A percentile compares a stretch with the other conserved stretches of the same genome.
phyloP scores from a whole-genome alignment of 1,140 invertebrate species.

The Nilaparvata lugens region DNA sequence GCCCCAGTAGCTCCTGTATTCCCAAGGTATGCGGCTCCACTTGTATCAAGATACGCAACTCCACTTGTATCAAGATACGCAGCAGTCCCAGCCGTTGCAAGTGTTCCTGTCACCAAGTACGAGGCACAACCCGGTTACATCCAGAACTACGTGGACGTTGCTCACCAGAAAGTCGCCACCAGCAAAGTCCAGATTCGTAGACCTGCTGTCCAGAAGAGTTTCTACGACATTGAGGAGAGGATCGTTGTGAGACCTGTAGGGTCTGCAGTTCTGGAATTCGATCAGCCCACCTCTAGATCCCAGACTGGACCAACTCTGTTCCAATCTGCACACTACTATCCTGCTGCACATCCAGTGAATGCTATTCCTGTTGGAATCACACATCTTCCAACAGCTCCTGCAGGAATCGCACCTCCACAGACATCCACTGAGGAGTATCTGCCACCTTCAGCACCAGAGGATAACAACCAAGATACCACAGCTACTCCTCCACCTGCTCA shows the following conservation, averaged over 20 bases:
- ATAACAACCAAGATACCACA: conserved; percentile 14
- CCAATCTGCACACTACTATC: conserved; percentile 26
- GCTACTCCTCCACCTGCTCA: conserved; percentile 4
- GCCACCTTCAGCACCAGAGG: background rate
- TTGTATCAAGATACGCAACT: conserved; percentile 41
- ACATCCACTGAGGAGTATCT: background rate
- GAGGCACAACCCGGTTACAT: conserved; percentile 42
- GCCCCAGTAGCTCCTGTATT: conserved; percentile 31
- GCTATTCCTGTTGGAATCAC: conserved; percentile 2
- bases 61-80: background rate
- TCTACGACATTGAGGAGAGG: conserved; percentile 54
- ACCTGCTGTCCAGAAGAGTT: conserved; percentile 54
- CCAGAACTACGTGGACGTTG: conserved; percentile 43
- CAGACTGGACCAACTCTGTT: conserved; percentile 37
- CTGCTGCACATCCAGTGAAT: conserved; percentile 16
- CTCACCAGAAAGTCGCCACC: conserved; percentile 42
- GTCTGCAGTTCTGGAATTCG: conserved; percentile 48
- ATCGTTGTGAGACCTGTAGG: conserved; percentile 51
- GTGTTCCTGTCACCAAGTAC: conserved; percentile 42
- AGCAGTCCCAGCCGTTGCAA: conserved; percentile 37
- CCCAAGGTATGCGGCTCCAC: conserved; percentile 31
- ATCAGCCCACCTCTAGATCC: conserved; percentile 43
- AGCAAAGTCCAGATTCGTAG: conserved; percentile 44
- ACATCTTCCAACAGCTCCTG: background rate
- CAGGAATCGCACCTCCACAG: conserved; percentile 1